phyloP scores from a whole-genome alignment of 2,888 invertebrate genomes.

The Hypselothyrea guttata region DNA sequence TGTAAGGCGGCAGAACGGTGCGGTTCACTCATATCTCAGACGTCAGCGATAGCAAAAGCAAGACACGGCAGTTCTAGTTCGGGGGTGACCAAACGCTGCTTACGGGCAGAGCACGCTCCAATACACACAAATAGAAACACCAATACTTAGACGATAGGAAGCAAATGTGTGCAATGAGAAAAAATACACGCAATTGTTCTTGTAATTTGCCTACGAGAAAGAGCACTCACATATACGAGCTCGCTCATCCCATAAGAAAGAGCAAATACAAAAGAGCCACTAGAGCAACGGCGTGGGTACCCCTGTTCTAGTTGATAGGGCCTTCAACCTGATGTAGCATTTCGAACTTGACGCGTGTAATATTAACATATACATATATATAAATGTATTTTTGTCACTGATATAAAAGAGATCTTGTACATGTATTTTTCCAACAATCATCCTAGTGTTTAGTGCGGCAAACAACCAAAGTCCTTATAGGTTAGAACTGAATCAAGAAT shows the following conservation, averaged over 20 bases:
- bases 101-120: no score
- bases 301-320: slow-evolving; percentile 38
- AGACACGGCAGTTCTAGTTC: slow-evolving; percentile 49
- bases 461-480: slow-evolving; percentile 79
- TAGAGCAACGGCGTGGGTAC: no score
- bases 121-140: no score
- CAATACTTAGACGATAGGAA: no score
- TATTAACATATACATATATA: slow-evolving; percentile 16
- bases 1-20: slow-evolving; percentile 78
- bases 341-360: slow-evolving; percentile 16
- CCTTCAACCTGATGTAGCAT: slow-evolving; percentile 39
- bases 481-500: slow-evolving; percentile 46
- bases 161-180: no score
- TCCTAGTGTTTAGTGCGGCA: slow-evolving; percentile 73
- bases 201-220: no score
- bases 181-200: no score
- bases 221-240: no score
- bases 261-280: no score
- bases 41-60: slow-evolving; percentile 42
- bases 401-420: slow-evolving; percentile 24
- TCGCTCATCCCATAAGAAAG: no score
- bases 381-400: slow-evolving; percentile 37
- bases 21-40: slow-evolving; percentile 55
- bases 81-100: slow-evolving; percentile 68
- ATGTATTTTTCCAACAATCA: slow-evolving; percentile 75